Base-by-base conservation (phyloP, 2,888 invertebrate species). In the Didymodactylos carnosus region DNA sequence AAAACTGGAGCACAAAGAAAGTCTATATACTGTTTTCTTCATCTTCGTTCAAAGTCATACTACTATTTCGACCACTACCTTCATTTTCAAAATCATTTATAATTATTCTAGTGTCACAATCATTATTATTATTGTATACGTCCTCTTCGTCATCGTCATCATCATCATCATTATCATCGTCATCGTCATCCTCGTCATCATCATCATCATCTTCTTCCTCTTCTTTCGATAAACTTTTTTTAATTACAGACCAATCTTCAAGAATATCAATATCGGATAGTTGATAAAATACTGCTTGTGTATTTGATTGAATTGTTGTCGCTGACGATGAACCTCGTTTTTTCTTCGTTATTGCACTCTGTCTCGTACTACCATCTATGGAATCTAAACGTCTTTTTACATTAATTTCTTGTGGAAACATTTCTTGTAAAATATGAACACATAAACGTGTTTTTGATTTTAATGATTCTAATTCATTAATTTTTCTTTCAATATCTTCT, bases 191-290 rank as follows among this genome's bases (percentile, higher is more conserved):
- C 29, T 62, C 62, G 29, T 29, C 29, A 35, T 19, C n/a, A 14
- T 62, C 62, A 62, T n/a, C 11, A n/a, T 35, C 35, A 0, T 19
- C 13, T 19, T 27, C 16, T 35, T 62, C 19, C 29, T 62, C 35
- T 35, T n/a, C 35, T 7, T 11, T 35, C 19, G 29, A 19, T 62
- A 62, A 62, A 19, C 35, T 35, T 35, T 29, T 35, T 74, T 74
- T 51, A 11, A 74, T 74, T 46, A 74, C 29, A 3, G 74, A 71
- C 74, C 71, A 74, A 72, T 74, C 74, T 74, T 74, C 74, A 23
- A 74, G 51, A 40, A 74, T 74, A n/a, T 74, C 74, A 69, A 71
- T 71, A 62, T 74, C 74, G 35, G 71, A 71, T 27, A 74, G n/a
- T 35, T 71, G 71, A 69, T 74, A 74, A n/a, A 74, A 71, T 19